Conservation (phyloP, 2,797 vertebrate genomes). For the Lepus townsendii region DNA sequence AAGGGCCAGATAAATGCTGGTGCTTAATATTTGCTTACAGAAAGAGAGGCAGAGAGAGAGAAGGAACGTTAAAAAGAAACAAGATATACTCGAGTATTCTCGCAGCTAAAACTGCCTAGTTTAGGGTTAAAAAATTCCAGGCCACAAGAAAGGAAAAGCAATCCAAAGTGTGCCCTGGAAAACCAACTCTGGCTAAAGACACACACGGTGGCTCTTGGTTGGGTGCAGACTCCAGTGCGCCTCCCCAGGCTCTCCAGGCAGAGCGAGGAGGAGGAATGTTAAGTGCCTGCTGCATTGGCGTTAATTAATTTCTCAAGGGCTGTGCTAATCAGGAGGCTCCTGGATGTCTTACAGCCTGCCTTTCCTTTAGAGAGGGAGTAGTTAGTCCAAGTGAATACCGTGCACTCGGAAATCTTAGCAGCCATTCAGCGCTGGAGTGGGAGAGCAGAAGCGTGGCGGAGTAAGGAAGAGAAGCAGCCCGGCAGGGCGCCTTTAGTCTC, state of each 20-base stretch:
- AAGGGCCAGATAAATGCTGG: not conserved
- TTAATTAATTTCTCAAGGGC: conserved; percentile 80
- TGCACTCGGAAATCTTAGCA: conserved; percentile 54
- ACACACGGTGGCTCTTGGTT: not conserved
- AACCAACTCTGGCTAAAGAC: not conserved
- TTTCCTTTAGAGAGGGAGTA: conserved; percentile 56
- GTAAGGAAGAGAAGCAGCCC: conserved; percentile 62
- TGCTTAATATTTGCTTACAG: not conserved
- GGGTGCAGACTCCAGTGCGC: not conserved
- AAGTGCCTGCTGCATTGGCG: not conserved
- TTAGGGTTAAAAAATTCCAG: not conserved
- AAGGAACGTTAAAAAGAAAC: not conserved
- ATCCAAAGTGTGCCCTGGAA: not conserved
- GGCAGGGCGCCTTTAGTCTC: conserved; percentile 75
- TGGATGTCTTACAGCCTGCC: conserved; percentile 61
- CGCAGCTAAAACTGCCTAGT: not conserved
- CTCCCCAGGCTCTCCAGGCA: not conserved
- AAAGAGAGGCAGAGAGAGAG: not conserved
- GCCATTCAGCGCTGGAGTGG: not conserved
- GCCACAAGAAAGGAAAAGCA: not conserved
- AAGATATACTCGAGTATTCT: not conserved
- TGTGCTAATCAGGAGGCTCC: conserved; percentile 67
- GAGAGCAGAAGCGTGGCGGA: not conserved
- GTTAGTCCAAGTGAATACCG: conserved; percentile 21
- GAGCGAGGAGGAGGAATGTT: not conserved